Evolutionary conservation across 2,888 invertebrate species (phyloP), one percentile per base, ranked within the genome.

Genomic region (Drosophila sordidula): DNA sequence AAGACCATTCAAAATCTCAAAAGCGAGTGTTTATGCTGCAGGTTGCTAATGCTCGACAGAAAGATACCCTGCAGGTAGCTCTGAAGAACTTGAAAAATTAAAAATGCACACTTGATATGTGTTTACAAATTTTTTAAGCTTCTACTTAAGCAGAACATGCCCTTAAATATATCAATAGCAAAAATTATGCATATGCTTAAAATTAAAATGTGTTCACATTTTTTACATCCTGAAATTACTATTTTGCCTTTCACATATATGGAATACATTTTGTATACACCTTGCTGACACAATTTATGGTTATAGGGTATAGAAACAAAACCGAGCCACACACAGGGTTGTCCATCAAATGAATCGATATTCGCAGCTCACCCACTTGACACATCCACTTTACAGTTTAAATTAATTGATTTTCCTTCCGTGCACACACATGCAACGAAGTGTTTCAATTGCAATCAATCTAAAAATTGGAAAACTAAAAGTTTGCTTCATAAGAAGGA

Each of bases 381-480:
- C 34, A 54, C 42, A 26, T 18, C 36, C 45, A 42, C 32, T 56
- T 32, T 34, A 18, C 32, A 64, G 39, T 46, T 52, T 14, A 51
- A 79, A 55, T 75, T 75, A 70, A 76, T 76, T 79, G 70, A 75
- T 68, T 70, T 78, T 66, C 41, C 55, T 63, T 52, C 29, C 9
- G 16, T 47, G 29, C 25, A 34, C 38, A 38, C 26, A 58, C 50
- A 55, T 39, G 14, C 26, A 16, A 3, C 22, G 32, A 0, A 22
- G 26, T 56, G 42, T 65, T 57, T 64, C 68, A 71, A 62, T 69
- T 52, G 66, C 83, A 70, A 75, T 86, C 80, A 82, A 86, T 85
- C 70, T 44, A 67, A 51, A 69, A 65, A 62, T 72, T 62, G 44
- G 42, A 68, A 45, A 59, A 44, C 69, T 58, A 47, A 62, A 75